phyloP scores from a whole-genome alignment of 1,140 invertebrate genomes.

The Eupeodes corollae region DNA sequence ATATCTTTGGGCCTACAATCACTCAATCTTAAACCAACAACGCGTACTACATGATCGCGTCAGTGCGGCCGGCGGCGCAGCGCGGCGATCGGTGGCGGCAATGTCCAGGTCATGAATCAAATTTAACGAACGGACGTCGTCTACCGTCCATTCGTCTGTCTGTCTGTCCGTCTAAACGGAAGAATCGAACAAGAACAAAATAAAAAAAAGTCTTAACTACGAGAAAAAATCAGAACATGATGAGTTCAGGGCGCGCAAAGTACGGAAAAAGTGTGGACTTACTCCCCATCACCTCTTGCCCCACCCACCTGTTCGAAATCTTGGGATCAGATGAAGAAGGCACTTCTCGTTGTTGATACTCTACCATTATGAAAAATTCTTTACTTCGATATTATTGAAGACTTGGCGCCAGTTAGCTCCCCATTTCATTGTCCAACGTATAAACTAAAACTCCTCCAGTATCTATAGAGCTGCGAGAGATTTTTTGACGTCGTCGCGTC shows the following conservation, averaged over 20 bases:
- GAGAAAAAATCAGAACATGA: too few species aligned
- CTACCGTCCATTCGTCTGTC: conserved; percentile 5
- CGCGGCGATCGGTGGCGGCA: not conserved
- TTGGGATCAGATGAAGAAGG: too few species aligned
- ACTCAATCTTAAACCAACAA: conserved; percentile 28
- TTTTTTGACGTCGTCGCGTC: too few species aligned
- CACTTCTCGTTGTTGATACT: too few species aligned
- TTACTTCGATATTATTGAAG: conserved; percentile 37
- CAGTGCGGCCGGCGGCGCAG: not conserved
- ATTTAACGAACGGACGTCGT: conserved; percentile 36
- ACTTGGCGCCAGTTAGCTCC: conserved; percentile 37
- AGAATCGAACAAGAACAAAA: too few species aligned
- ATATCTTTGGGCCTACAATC: conserved; percentile 38
- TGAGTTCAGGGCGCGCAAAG: too few species aligned
- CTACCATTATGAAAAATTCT: too few species aligned
- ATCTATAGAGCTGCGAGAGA: too few species aligned
- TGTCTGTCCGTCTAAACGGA: conserved; percentile 9
- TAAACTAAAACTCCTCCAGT: not conserved
- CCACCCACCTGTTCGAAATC: too few species aligned
- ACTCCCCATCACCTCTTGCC: too few species aligned
- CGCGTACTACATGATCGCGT: not conserved
- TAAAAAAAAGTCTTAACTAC: too few species aligned
- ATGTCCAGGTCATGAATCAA: conserved; percentile 29
- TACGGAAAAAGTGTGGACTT: too few species aligned
- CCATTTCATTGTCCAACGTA: not conserved